phyloP scores from a whole-genome alignment of 2,888 invertebrate genomes.

The Phaedon cochleariae region DNA sequence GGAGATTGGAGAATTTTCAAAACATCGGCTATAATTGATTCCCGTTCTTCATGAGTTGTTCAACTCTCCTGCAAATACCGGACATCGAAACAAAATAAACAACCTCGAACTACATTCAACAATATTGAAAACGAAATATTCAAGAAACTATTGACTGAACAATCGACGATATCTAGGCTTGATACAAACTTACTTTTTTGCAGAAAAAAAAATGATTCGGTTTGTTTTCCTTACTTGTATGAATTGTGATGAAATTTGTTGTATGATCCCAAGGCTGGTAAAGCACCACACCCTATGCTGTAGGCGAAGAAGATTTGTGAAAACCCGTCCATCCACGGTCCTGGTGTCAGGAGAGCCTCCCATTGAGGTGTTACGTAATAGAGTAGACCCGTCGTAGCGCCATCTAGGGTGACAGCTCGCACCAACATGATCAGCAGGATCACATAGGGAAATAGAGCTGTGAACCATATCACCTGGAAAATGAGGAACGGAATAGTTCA shows the following conservation, averaged over 20 bases:
- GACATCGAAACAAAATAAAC: no score
- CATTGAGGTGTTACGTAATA: slow-evolving; percentile 74
- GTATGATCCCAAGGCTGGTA: slow-evolving; percentile 78
- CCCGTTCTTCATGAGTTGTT: no score
- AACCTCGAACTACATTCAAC: no score
- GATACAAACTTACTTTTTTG: no score
- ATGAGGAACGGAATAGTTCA: no score
- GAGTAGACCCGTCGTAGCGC: slow-evolving; percentile 70
- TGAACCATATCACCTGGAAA: slow-evolving; percentile 76
- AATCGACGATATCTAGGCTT: no score
- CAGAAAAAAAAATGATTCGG: no score
- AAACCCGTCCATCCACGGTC: slow-evolving; percentile 79
- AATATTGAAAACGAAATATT: no score
- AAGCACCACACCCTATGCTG: slow-evolving; percentile 79
- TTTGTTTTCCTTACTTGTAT: slow-evolving; percentile 72
- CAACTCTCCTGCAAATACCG: no score
- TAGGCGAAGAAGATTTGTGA: slow-evolving; percentile 83
- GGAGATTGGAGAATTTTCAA: no score
- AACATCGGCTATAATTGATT: no score
- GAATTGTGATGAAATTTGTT: slow-evolving; percentile 81
- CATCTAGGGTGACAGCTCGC: slow-evolving; percentile 73
- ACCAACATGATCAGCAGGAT: slow-evolving; percentile 73
- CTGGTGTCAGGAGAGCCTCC: slow-evolving; percentile 64
- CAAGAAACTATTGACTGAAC: no score
- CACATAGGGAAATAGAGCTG: slow-evolving; percentile 77